Evolutionary conservation across 2,888 invertebrate species (phyloP).

Genomic region (Vannuccia rotundouncinata): DNA sequence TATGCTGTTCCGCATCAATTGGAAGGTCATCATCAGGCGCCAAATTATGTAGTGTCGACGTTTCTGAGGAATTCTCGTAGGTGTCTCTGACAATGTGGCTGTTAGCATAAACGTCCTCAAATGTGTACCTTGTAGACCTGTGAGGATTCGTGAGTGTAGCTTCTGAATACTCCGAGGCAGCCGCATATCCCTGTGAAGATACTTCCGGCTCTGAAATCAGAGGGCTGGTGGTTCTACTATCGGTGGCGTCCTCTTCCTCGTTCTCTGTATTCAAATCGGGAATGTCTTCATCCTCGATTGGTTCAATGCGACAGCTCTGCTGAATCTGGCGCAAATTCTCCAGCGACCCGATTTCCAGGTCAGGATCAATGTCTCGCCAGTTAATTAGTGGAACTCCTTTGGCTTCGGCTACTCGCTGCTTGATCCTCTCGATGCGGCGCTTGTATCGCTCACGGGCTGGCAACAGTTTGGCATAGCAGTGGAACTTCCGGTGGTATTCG

Average conservation of each 20-base stretch:
- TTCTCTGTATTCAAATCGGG: neutral
- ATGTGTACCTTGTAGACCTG: neutral
- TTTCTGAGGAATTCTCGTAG: neutral
- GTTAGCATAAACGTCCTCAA: neutral
- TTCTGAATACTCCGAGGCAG: neutral
- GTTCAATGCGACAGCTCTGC: neutral
- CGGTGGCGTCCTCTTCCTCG: neutral
- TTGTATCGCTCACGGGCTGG: neutral
- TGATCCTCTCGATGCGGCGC: neutral
- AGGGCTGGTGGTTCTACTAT: neutral
- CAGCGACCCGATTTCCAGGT: constrained; percentile 25
- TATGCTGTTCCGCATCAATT: neutral
- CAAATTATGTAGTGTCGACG: neutral
- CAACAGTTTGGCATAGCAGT: neutral
- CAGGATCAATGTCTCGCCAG: constrained; percentile 31
- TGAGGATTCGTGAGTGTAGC: neutral
- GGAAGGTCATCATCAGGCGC: neutral
- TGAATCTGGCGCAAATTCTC: constrained; percentile 14
- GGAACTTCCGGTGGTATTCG: neutral
- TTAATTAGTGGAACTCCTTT: neutral
- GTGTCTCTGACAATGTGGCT: neutral
- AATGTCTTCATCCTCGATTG: neutral
- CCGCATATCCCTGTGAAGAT: neutral
- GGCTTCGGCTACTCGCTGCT: neutral
- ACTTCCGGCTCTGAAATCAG: neutral